Percentiles rank a stretch among this genome's conserved stretches.
Evolutionary conservation across 2,888 invertebrate genomes (phyloP).

Genomic region (Dasysyrphus albostriatus): DNA sequence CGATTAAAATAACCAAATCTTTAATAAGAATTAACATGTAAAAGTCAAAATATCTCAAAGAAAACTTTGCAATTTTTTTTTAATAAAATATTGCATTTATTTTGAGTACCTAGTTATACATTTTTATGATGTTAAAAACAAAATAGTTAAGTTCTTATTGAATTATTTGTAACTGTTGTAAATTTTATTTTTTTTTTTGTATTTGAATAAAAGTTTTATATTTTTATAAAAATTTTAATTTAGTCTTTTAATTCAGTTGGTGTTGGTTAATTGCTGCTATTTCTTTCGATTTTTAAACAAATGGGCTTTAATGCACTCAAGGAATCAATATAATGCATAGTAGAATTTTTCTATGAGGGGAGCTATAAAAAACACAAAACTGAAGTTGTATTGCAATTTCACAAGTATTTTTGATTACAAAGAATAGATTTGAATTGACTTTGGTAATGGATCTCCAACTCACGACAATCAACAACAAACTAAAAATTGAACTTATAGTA

Average conservation of each 20-base stretch:
- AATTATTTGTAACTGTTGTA: neutral
- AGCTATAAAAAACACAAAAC: too few species aligned
- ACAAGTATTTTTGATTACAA: too few species aligned
- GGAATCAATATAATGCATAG: too few species aligned
- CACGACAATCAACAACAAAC: too few species aligned
- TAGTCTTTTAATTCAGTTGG: conserved; percentile 8
- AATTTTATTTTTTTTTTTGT: conserved; percentile 8
- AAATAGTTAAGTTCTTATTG: neutral
- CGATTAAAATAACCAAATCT: conserved; percentile 18
- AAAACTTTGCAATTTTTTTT: neutral
- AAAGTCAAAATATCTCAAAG: neutral
- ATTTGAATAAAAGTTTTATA: conserved; percentile 40
- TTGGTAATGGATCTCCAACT: too few species aligned
- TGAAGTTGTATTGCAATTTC: too few species aligned
- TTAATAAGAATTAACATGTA: conserved; percentile 1
- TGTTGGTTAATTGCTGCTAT: neutral
- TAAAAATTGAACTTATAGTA: too few species aligned
- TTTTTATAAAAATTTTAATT: conserved; percentile 12
- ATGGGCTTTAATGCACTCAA: too few species aligned
- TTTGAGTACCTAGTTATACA: neutral
- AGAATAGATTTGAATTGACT: too few species aligned
- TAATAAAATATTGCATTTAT: neutral
- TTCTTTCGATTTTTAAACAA: too few species aligned
- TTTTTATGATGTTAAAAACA: neutral
- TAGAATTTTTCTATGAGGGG: too few species aligned